Evolutionary conservation across 2,113 vertebrate genomes (phyloP), one percentile per base, ranked within the genome.

Genomic region (Campylorhamphus procurvoides): DNA sequence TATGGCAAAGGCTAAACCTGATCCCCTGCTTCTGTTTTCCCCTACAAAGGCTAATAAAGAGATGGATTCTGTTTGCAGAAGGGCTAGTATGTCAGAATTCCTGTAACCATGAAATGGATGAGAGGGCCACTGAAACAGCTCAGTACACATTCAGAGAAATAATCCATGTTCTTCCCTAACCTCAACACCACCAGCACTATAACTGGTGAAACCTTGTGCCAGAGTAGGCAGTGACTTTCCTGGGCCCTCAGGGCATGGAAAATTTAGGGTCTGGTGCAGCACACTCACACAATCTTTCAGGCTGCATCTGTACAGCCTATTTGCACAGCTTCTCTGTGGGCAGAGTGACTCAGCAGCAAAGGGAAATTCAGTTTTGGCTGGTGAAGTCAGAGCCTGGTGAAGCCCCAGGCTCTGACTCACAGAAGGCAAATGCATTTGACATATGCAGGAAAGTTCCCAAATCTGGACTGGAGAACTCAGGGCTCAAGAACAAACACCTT

Each of bases 311-410:
- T 25, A 49, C 33, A 81, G 14, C 72, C 63, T 44, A 33, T 62
- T 69, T 62, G 59, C 56, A 46, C 23, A 14, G 60, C 23, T 53
- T 31, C 66, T 72, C 71, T 49, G 53, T 50, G 27, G 25, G 56
- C 92, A 90, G 53, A 67, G 56, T 94, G 92, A 96, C 89, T 95
- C 94, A 92, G 89, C 75, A 90, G 76, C 76, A 76, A 16, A 79
- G 58, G 42, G 66, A 88, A 83, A 75, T 83, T 79, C 78, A 33
- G 29, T 20, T 81, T 42, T 3, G 8, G 46, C 23, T 31, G 40
- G 39, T 68, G 68, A 93, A 89, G 76, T 50, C 84, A 90, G 85
- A 62, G 37, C 18, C 75, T 83, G 50, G 55, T 78, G 66, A 58
- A 88, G 50, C 33, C 69, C 40, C 55, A 90, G 63, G 55, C 58